Conservation (phyloP, 2,797 vertebrate species). For the Oceanodroma leucorhoa region DNA sequence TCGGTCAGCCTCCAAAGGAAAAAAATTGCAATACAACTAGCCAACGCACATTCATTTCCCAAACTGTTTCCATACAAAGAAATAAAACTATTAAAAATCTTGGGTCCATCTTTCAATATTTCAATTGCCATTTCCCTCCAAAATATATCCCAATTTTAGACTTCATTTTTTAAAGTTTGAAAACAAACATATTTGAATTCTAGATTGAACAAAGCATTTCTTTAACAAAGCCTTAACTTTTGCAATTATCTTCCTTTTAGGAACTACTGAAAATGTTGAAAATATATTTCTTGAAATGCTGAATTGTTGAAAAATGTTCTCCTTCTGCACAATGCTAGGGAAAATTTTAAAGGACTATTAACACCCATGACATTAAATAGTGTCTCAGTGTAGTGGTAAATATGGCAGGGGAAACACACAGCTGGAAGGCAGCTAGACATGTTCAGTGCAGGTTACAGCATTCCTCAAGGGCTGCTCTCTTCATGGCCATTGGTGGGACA, state of each 20-base stretch:
- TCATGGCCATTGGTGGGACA: neutral
- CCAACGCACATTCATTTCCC: neutral
- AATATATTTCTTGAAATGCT: neutral
- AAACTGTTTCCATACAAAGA: neutral
- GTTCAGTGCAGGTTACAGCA: neutral
- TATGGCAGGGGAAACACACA: neutral
- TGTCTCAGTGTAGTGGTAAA: neutral
- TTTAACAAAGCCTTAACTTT: neutral
- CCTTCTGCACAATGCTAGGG: neutral
- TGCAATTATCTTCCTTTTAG: neutral
- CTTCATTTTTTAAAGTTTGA: neutral
- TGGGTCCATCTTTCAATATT: neutral
- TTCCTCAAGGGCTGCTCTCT: neutral
- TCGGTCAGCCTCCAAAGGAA: neutral
- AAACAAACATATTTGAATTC: neutral
- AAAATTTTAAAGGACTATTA: neutral
- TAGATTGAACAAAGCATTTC: neutral
- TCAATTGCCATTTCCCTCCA: neutral
- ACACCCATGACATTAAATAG: neutral
- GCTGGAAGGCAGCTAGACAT: neutral
- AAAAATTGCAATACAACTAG: neutral
- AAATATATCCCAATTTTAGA: neutral
- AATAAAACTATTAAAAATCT: neutral
- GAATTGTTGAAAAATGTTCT: neutral
- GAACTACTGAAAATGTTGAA: neutral